Conservation (phyloP, 1,140 invertebrate species). For the Bacillus rossius region DNA sequence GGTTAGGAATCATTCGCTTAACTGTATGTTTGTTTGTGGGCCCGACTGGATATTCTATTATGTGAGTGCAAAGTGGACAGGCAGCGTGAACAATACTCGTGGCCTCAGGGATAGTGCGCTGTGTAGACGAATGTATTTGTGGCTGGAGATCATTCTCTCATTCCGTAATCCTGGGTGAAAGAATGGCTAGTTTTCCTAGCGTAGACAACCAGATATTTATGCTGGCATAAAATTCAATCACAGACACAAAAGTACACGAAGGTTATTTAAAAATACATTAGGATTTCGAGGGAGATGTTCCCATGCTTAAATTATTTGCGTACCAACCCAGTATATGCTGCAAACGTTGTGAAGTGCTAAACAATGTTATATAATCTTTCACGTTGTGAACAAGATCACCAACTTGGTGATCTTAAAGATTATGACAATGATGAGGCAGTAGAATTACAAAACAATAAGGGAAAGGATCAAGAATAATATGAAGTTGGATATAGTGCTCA, state of each 20-base stretch:
- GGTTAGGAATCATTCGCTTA: too few relatives aligned
- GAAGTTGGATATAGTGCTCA: too few relatives aligned
- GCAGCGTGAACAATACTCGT: conserved; percentile 12
- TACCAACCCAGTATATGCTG: conserved; percentile 9
- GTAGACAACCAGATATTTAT: not conserved
- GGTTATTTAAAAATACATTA: conserved; percentile 22
- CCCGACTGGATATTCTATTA: conserved; percentile 13
- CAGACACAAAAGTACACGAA: conserved; percentile 21
- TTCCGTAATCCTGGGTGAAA: conserved; percentile 18
- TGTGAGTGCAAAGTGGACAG: conserved; percentile 11
- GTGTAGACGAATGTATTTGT: not conserved
- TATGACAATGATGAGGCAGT: too few relatives aligned
- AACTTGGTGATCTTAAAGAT: too few relatives aligned
- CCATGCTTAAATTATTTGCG: conserved; percentile 20
- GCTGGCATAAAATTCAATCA: conserved; percentile 3
- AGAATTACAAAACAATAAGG: too few relatives aligned
- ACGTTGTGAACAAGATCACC: too few relatives aligned
- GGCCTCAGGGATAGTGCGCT: conserved; percentile 3
- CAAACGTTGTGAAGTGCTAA: too few relatives aligned
- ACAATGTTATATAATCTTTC: too few relatives aligned
- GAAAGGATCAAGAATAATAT: too few relatives aligned
- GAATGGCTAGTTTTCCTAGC: conserved; percentile 20
- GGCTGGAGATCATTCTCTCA: conserved; percentile 18
- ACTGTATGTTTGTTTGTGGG: conserved; percentile 17
- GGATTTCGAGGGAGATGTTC: conserved; percentile 28